Percentiles rank a stretch among this genome's conserved stretches.
Evolutionary conservation across 2,888 invertebrate species (phyloP).

Genomic region (Synergus itoensis): DNA sequence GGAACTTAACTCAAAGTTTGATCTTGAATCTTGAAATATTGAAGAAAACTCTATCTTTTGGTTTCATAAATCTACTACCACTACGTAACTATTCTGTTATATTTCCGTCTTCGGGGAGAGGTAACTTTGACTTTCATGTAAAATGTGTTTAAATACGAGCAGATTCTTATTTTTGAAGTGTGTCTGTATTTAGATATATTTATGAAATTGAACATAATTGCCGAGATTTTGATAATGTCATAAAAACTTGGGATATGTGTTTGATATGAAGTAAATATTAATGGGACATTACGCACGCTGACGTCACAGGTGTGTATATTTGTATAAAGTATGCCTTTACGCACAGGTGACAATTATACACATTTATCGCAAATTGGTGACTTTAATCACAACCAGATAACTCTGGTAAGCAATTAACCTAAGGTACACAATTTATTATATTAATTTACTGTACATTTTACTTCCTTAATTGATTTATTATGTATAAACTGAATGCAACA

Average conservation of each 20-base stretch:
- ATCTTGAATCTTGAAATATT: background rate
- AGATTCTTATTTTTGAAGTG: background rate
- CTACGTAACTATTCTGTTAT: slow-evolving; percentile 1
- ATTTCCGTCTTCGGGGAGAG: background rate
- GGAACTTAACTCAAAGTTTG: background rate
- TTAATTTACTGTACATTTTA: no score
- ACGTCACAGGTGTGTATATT: no score
- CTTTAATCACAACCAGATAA: no score
- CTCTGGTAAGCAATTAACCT: no score
- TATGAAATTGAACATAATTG: slow-evolving; percentile 17
- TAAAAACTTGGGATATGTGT: background rate
- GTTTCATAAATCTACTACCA: background rate
- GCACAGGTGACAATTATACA: no score
- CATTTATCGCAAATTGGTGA: no score
- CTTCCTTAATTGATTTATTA: no score
- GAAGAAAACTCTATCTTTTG: background rate
- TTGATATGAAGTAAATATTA: background rate
- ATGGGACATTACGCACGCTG: slow-evolving; percentile 7
- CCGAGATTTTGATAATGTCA: no score
- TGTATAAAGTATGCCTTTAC: no score
- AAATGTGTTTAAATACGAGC: slow-evolving; percentile 15
- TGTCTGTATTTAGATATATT: background rate
- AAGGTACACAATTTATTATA: no score
- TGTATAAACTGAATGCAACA: no score
- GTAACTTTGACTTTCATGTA: slow-evolving; percentile 32